Evolutionary conservation across 2,797 vertebrate genomes (phyloP).

Genomic region (Paratrypauchen microcephalus): DNA sequence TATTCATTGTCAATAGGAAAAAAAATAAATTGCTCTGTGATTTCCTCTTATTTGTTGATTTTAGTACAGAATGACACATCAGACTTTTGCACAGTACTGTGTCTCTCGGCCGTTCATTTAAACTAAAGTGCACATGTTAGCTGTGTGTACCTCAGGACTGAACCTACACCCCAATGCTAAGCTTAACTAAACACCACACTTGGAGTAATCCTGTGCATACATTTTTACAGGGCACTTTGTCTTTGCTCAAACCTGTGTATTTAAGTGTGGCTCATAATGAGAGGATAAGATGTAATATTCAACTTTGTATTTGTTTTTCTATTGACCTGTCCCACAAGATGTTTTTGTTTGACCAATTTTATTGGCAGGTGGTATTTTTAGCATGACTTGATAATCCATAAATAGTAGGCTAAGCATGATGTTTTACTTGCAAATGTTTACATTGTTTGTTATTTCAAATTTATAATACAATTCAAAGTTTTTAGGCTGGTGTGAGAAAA

Average conservation of each 20-base stretch:
- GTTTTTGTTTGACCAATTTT: slow-evolving; percentile 57
- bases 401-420: slow-evolving; percentile 9
- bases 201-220: slow-evolving; percentile 22
- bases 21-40: no score
- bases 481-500: no score
- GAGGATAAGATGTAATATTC: slow-evolving; percentile 62
- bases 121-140: slow-evolving; percentile 74
- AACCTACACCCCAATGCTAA: slow-evolving; percentile 73
- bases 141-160: slow-evolving; percentile 84
- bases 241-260: slow-evolving; percentile 79
- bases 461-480: slow-evolving; percentile 26
- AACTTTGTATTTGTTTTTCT: slow-evolving; percentile 57
- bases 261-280: slow-evolving; percentile 51
- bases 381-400: slow-evolving; percentile 48
- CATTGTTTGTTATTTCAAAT: slow-evolving; percentile 43
- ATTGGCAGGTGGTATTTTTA: slow-evolving; percentile 42
- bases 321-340: slow-evolving; percentile 57
- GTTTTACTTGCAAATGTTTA: slow-evolving; percentile 28
- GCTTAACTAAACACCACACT: slow-evolving; percentile 64
- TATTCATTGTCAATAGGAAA: no score
- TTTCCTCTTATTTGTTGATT: neutral
- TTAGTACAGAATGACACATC: neutral
- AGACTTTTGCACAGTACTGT: slow-evolving; percentile 47
- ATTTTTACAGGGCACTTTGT: slow-evolving; percentile 54
- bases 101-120: slow-evolving; percentile 57